Percentiles rank a stretch among this genome's conserved stretches.
Conservation (phyloP, 2,797 vertebrate genomes). For the Gadopsis marmoratus region DNA sequence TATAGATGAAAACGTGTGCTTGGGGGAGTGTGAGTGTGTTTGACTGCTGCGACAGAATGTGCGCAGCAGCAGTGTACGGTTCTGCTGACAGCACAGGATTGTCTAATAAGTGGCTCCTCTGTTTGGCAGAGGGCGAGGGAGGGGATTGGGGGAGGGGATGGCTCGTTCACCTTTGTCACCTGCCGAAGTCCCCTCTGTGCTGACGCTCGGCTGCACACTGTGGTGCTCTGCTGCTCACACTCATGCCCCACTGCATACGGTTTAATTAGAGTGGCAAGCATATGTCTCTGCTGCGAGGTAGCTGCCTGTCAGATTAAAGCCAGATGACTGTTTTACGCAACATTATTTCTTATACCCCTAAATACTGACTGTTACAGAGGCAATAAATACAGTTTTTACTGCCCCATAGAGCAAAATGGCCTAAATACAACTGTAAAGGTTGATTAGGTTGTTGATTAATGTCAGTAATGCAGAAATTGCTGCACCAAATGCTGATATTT, state of each 20-base stretch:
- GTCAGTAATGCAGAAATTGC: background rate
- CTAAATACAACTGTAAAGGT: conserved; percentile 1
- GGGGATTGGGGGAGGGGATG: conserved; percentile 7
- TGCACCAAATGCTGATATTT: conserved; percentile 1
- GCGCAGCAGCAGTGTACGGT: conserved; percentile 32
- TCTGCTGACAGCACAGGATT: conserved; percentile 70
- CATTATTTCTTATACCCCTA: conserved; percentile 40
- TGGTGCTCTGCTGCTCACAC: conserved; percentile 36
- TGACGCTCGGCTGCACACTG: conserved; percentile 43
- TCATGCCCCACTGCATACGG: conserved; percentile 32
- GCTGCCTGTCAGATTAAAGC: conserved; percentile 43
- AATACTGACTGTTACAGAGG: conserved; percentile 32
- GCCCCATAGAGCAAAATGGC: conserved; percentile 14
- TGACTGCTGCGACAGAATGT: conserved; percentile 35
- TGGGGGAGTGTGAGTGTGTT: conserved; percentile 28
- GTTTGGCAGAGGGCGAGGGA: conserved; percentile 48
- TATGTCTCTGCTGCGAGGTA: conserved; percentile 35
- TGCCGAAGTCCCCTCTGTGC: conserved; percentile 47
- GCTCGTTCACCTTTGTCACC: conserved; percentile 61
- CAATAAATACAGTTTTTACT: conserved; percentile 18
- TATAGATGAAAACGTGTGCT: conserved; percentile 32
- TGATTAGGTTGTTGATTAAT: conserved; percentile 16
- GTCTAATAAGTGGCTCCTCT: conserved; percentile 66
- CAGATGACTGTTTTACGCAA: conserved; percentile 43
- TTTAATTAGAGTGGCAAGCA: conserved; percentile 58